Evolutionary conservation across 2,888 invertebrate genomes (phyloP).

Genomic region (Galerucella calmariensis): DNA sequence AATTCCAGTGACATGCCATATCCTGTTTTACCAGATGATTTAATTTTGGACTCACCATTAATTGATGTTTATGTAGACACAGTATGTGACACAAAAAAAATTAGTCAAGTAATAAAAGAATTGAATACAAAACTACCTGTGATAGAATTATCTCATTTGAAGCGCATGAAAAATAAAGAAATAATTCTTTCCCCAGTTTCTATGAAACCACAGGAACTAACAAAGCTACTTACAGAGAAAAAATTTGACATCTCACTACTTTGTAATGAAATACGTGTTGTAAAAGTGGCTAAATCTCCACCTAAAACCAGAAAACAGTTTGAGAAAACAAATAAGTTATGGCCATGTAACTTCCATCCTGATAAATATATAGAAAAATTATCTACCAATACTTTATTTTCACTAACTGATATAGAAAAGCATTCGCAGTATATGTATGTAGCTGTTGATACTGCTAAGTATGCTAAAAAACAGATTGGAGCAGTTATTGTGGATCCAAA

Average conservation of each 20-base stretch:
- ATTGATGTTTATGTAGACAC: constrained; percentile 72
- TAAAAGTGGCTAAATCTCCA: constrained; percentile 70
- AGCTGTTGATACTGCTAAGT: constrained; percentile 68
- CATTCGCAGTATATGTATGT: constrained; percentile 72
- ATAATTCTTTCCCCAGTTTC: constrained; percentile 68
- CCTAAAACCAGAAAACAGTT: constrained; percentile 78
- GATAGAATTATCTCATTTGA: constrained; percentile 75
- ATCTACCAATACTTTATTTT: constrained; percentile 72
- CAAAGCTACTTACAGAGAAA: constrained; percentile 62
- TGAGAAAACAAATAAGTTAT: constrained; percentile 69
- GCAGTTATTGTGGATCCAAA: constrained; percentile 82
- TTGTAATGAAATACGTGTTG: constrained; percentile 66
- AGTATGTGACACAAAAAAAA: constrained; percentile 71
- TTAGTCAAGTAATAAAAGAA: constrained; percentile 72
- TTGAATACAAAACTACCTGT: constrained; percentile 72
- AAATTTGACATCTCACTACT: constrained; percentile 68
- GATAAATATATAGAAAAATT: constrained; percentile 79
- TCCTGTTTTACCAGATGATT: constrained; percentile 52
- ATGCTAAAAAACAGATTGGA: constrained; percentile 58
- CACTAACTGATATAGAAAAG: constrained; percentile 64
- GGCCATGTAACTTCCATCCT: constrained; percentile 90
- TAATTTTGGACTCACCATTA: constrained; percentile 55
- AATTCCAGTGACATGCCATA: constrained; percentile 32
- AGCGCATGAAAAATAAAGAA: constrained; percentile 74
- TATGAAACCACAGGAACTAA: constrained; percentile 52